Conservation (phyloP, 2,113 vertebrate species). For the Taurulus bubalis region DNA sequence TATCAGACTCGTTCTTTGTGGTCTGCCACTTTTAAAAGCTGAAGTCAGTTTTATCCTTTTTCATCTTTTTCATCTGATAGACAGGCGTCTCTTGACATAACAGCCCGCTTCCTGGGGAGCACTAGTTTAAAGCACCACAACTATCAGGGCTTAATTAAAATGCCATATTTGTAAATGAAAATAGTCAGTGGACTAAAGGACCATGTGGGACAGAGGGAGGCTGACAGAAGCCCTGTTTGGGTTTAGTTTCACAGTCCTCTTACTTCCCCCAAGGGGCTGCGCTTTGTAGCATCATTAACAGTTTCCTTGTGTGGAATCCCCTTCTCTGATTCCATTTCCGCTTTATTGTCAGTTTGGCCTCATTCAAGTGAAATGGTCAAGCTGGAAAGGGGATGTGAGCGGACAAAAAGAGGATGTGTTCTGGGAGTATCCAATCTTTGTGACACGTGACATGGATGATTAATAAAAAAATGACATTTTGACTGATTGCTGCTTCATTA, state of each 20-base stretch:
- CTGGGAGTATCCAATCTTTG: constrained; percentile 56
- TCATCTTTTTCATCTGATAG: neutral
- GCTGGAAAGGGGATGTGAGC: constrained; percentile 82
- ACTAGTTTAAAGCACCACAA: neutral
- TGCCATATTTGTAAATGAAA: constrained; percentile 23
- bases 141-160: constrained; percentile 1
- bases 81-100: neutral
- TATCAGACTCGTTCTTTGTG: neutral
- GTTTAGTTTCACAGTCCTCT: constrained; percentile 65
- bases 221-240: constrained; percentile 66
- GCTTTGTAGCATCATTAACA: constrained; percentile 65
- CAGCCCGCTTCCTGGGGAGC: neutral
- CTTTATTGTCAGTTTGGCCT: constrained; percentile 61
- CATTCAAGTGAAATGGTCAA: constrained; percentile 63
- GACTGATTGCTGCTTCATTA: constrained; percentile 18
- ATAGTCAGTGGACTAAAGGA: constrained; percentile 17
- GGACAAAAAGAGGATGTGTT: constrained; percentile 79
- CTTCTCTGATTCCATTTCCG: constrained; percentile 71
- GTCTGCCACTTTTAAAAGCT: neutral
- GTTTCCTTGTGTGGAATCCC: constrained; percentile 70
- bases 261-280: constrained; percentile 60
- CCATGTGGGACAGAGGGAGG: constrained; percentile 23
- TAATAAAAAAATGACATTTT: constrained; percentile 12
- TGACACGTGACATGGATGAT: constrained; percentile 57
- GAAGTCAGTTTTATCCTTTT: neutral